Evolutionary conservation across 2,888 invertebrate genomes (phyloP).

Genomic region (Gasteruption jaculator): DNA sequence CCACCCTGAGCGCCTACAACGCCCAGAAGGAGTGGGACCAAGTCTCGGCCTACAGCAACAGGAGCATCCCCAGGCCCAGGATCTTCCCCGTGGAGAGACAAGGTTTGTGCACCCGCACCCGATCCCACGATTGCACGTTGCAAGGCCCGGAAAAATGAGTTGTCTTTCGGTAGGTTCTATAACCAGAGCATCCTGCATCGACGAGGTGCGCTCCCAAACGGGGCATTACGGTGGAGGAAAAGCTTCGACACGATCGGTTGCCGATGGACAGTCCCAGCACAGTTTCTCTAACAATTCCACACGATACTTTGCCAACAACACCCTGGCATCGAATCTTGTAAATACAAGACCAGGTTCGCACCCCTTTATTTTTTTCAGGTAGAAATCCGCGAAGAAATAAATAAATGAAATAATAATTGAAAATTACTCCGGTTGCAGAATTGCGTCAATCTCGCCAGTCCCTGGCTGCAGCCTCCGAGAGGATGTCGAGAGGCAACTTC

Average conservation of each 20-base stretch:
- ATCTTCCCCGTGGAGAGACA: slow-evolving; percentile 70
- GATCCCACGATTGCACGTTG: too few species aligned
- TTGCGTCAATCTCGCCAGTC: slow-evolving; percentile 83
- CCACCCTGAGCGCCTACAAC: slow-evolving; percentile 80
- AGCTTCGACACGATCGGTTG: slow-evolving; percentile 64
- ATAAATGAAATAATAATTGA: not conserved
- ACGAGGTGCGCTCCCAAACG: slow-evolving; percentile 68
- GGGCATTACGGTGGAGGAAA: slow-evolving; percentile 71
- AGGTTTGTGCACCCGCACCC: too few species aligned
- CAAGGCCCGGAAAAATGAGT: too few species aligned
- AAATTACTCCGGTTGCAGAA: slow-evolving; percentile 57
- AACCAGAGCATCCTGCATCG: slow-evolving; percentile 54
- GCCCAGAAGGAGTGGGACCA: slow-evolving; percentile 85
- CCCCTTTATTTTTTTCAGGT: too few species aligned
- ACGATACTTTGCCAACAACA: slow-evolving; percentile 65
- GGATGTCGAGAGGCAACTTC: slow-evolving; percentile 72
- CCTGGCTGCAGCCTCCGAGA: slow-evolving; percentile 75
- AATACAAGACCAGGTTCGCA: slow-evolving; percentile 64
- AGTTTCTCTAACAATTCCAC: slow-evolving; percentile 81
- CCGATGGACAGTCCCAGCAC: slow-evolving; percentile 86
- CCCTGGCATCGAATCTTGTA: slow-evolving; percentile 71
- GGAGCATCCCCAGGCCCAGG: slow-evolving; percentile 83
- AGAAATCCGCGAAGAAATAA: not conserved
- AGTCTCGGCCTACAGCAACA: slow-evolving; percentile 85
- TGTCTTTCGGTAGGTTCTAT: slow-evolving; percentile 40